Conservation (phyloP, 2,888 invertebrate genomes). For the Odiellus spinosus region DNA sequence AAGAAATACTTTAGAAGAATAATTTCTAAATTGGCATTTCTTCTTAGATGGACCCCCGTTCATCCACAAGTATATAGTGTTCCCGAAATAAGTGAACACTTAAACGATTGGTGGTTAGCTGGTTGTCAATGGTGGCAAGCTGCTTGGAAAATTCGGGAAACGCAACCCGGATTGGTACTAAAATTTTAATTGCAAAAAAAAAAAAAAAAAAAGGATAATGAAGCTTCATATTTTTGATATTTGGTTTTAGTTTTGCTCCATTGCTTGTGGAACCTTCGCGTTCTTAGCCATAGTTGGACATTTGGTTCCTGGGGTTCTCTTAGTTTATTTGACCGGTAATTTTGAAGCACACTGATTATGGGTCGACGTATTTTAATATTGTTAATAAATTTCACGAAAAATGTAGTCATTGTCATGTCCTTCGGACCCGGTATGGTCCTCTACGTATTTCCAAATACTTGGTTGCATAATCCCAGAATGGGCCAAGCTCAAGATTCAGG, state of each 20-base stretch:
- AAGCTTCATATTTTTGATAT: background rate
- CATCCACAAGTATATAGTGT: conserved; percentile 29
- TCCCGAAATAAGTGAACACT: conserved; percentile 27
- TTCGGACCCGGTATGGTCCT: too few species aligned
- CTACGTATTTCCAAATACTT: too few species aligned
- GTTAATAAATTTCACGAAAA: too few species aligned
- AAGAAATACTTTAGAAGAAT: too few species aligned
- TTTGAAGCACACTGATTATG: conserved; percentile 1
- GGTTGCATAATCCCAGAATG: too few species aligned
- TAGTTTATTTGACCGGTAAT: conserved; percentile 29
- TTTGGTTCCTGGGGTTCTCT: conserved; percentile 27
- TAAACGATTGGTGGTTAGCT: conserved; percentile 22
- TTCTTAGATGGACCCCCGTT: conserved; percentile 29
- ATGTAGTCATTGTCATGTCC: too few species aligned
- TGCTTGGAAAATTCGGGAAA: conserved; percentile 13
- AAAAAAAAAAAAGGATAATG: too few species aligned
- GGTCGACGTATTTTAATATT: too few species aligned
- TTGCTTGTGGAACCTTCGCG: conserved; percentile 23
- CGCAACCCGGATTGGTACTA: conserved; percentile 11
- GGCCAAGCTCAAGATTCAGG: too few species aligned
- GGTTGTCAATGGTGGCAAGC: conserved; percentile 10
- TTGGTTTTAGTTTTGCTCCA: conserved; percentile 26
- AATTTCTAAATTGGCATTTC: conserved; percentile 1
- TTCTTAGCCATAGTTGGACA: conserved; percentile 25
- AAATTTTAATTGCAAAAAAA: conserved; percentile 5